These are phyloP conservation scores for Lepilemur septentrionalis DNA, from an alignment of 2,797 vertebrate species.

Conservation along the genomic window DNA sequence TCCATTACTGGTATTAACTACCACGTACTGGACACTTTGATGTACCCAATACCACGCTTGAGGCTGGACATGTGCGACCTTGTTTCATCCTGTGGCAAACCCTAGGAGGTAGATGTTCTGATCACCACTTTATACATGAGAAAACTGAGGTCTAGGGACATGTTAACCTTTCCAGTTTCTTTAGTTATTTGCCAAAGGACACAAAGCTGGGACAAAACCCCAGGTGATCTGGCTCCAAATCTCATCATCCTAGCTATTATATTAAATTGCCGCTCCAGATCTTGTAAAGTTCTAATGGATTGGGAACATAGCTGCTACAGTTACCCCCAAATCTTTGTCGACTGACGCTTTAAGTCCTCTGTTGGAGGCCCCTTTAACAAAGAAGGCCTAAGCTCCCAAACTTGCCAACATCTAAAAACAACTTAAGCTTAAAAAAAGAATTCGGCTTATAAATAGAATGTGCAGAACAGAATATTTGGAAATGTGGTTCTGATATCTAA, in stretches of 20 bases:
- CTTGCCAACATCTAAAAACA: slow-evolving; percentile 37
- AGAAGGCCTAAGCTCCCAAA: neutral
- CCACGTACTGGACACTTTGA: neutral
- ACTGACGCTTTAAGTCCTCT: neutral
- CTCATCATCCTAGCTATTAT: neutral
- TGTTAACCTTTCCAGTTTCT: neutral
- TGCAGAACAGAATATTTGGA: slow-evolving; percentile 42
- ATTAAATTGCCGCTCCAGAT: neutral
- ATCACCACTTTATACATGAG: neutral
- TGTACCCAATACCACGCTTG: too few relatives aligned
- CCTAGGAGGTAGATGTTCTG: neutral
- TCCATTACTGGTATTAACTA: neutral
- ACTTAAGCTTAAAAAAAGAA: slow-evolving; percentile 32
- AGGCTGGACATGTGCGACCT: neutral
- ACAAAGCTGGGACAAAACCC: neutral
- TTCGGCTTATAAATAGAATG: slow-evolving; percentile 46
- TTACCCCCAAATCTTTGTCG: neutral
- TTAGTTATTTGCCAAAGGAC: neutral
- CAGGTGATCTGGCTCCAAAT: neutral
- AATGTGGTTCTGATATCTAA: slow-evolving; percentile 55
- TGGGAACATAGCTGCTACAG: neutral
- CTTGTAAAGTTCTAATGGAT: neutral
- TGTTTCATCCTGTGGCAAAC: neutral
- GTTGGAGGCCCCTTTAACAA: neutral
- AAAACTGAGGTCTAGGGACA: neutral